phyloP scores from a whole-genome alignment of 2,797 vertebrate species.

The Enteromius paludinosus region DNA sequence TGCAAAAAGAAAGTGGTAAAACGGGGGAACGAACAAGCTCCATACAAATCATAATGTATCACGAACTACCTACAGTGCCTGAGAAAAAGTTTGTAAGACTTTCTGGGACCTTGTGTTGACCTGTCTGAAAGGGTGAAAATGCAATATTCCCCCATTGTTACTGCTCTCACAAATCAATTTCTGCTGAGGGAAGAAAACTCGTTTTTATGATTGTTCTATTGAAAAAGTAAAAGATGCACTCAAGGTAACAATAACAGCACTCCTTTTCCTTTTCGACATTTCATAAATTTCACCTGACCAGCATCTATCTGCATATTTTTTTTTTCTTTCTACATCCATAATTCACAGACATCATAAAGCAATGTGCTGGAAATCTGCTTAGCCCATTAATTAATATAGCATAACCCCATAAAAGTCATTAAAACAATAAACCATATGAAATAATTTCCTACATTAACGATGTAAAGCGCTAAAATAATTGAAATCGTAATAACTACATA shows the following conservation, averaged over 20 bases:
- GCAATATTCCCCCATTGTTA: conserved; percentile 1
- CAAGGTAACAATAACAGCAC: background rate
- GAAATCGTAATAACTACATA: background rate
- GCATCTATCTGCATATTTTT: background rate
- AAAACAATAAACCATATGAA: conserved; percentile 16
- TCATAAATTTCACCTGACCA: background rate
- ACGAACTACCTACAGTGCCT: background rate
- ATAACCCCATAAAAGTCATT: conserved; percentile 8
- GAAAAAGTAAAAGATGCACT: conserved; percentile 2
- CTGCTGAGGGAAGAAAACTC: background rate
- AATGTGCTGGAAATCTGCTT: background rate
- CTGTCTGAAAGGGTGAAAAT: conserved; percentile 20
- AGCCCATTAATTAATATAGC: background rate
- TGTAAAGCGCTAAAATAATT: background rate
- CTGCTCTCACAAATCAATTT: conserved; percentile 15
- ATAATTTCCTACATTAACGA: background rate
- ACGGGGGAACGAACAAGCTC: background rate
- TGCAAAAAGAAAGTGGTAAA: background rate
- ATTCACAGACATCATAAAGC: background rate
- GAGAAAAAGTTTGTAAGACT: conserved; percentile 5
- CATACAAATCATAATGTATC: background rate
- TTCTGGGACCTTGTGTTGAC: background rate
- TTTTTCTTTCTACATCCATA: background rate
- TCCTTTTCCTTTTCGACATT: background rate
- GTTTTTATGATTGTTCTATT: conserved; percentile 4